Evolutionary conservation across 2,113 vertebrate species (phyloP).

Genomic region (Kobus ellipsiprymnus): DNA sequence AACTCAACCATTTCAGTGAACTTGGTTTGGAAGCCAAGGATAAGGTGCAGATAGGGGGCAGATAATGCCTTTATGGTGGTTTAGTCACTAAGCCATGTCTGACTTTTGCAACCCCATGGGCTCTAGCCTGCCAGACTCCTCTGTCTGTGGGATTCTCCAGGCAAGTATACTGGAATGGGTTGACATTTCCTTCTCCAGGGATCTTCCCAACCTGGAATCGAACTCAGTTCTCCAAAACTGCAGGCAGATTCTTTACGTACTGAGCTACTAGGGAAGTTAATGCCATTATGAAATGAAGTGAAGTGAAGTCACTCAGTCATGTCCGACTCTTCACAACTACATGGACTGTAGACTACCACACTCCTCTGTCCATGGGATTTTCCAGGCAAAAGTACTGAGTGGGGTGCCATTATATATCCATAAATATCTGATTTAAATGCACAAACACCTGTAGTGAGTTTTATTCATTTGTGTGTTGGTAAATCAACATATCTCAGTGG

Average conservation of each 20-base stretch:
- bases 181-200: not conserved
- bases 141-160: not conserved
- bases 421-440: not conserved
- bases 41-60: not conserved
- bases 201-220: not conserved
- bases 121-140: not conserved
- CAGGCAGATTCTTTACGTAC: not conserved
- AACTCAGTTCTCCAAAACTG: not conserved
- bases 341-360: no score
- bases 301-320: no score
- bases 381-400: no score
- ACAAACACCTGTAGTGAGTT: not conserved
- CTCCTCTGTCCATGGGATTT: no score
- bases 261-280: not conserved
- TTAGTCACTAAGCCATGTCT: not conserved
- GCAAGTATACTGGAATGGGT: not conserved
- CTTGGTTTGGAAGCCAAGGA: not conserved
- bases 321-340: no score
- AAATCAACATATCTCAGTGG: not conserved
- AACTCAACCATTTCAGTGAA: not conserved
- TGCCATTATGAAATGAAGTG: not conserved
- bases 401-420: not conserved
- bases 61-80: not conserved
- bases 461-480: not conserved
- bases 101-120: not conserved